Evolutionary conservation across 2,797 vertebrate genomes (phyloP).

Genomic region (Lemur catta): DNA sequence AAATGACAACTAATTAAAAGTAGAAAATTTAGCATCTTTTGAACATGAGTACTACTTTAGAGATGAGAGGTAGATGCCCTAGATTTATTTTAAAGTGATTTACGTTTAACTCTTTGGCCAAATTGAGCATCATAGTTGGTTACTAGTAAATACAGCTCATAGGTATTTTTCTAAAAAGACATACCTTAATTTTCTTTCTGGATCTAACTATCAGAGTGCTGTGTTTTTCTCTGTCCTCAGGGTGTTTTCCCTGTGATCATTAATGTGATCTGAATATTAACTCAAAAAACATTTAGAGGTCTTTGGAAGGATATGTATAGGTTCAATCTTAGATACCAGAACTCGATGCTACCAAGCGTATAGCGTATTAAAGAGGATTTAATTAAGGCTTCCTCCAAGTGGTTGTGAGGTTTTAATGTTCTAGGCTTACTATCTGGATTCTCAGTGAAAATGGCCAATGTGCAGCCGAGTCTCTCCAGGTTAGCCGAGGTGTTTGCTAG

Average conservation of each 20-base stretch:
- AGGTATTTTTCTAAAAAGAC: conserved; percentile 51
- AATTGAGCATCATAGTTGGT: conserved; percentile 41
- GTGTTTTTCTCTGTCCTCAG: conserved; percentile 11
- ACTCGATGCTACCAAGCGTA: background rate
- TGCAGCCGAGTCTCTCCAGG: background rate
- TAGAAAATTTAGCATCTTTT: conserved; percentile 74
- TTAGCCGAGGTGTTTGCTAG: background rate
- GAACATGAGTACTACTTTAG: conserved; percentile 71
- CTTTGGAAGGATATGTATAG: background rate
- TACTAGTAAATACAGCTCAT: conserved; percentile 40
- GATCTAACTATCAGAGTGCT: background rate
- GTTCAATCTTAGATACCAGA: background rate
- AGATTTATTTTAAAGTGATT: conserved; percentile 68
- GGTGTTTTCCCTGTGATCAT: background rate
- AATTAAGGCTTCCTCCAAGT: background rate
- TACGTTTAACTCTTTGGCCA: conserved; percentile 71
- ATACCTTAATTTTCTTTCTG: conserved; percentile 54
- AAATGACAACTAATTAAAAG: conserved; percentile 83
- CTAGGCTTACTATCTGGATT: background rate
- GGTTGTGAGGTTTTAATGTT: background rate
- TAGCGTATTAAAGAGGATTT: background rate
- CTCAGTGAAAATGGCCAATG: background rate
- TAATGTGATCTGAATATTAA: conserved; percentile 41
- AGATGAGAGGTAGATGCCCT: conserved; percentile 64
- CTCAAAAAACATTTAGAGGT: background rate